Base-by-base conservation (phyloP, 1,140 invertebrate species). In the Dinothrombium tinctorium region DNA sequence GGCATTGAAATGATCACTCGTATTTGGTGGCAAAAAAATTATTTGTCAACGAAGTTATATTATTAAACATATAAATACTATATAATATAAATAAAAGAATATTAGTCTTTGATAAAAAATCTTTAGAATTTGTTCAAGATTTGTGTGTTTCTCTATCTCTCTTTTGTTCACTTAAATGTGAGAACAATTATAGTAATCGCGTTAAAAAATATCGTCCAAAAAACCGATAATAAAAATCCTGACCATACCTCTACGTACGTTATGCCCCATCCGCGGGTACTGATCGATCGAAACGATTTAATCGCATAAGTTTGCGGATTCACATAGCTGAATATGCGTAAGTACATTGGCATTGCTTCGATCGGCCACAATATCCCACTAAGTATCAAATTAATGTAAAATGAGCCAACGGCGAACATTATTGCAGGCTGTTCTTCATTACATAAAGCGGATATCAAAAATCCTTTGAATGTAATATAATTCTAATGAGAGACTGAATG, bases 281-380 rank as follows among this genome's bases (percentile, higher is more conserved):
- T 63, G 53, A 92, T 78, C n/a, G 76, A 76, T 38, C 87, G 65
- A 40, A 92, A 64, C 0, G 82, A 75, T 26, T 84, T 79, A 20
- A 82, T 87, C 5, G 83, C 80, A 53, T 84, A 68, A 1, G 86
- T 94, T 33, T 90, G 61, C 0, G 87, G 87, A 31, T 90, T 64
- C 49, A 75, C 71, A 33, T 76, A 70, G 3, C 79, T 76, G 25
- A 92, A 69, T 52, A 77, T 76, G 46, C 74, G 67, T 3, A 92
- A 59, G 33, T 76, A 64, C 29, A 67, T 67, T 3, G 84, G 84
- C 76, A 92, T 90, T 28, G 83, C 72, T 66, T 87, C 78, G n/a
- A 82, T 44, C 0, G 82, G 82, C 82, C 82, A 90, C 14, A 89
- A 62, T 11, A 77, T 68, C 47, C 81, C 80, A 77, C 56, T 26